Percentiles rank a stretch among this genome's conserved stretches.
Conservation (phyloP, 2,113 vertebrate genomes). For the Abramis brama region DNA sequence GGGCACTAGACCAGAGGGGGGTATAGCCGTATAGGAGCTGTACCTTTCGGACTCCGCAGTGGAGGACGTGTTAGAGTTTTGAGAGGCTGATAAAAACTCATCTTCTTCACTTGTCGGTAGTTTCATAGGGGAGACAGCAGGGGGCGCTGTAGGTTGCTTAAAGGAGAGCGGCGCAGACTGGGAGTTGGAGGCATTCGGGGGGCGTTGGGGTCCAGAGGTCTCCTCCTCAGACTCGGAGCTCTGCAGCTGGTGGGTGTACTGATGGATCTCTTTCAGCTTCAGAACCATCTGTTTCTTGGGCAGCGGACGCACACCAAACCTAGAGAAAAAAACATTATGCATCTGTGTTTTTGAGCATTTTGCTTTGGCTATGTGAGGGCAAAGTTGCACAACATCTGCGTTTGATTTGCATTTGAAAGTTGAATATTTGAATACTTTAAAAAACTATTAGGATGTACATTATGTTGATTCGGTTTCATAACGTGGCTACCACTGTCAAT, state of each 20-base stretch:
- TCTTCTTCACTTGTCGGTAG: conserved; percentile 53
- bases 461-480: background rate
- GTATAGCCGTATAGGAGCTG: background rate
- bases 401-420: background rate
- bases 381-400: background rate
- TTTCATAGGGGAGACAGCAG: conserved; percentile 41
- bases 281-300: conserved; percentile 94
- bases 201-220: conserved; percentile 37
- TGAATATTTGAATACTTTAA: background rate
- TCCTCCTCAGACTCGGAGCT: conserved; percentile 82
- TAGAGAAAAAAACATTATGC: conserved; percentile 55
- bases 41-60: conserved; percentile 79
- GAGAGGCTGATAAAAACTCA: conserved; percentile 72
- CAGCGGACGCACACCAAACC: conserved; percentile 91
- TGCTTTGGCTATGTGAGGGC: background rate
- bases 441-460: background rate
- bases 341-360: background rate
- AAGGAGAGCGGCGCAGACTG: conserved; percentile 52
- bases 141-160: conserved; percentile 64
- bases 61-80: conserved; percentile 79
- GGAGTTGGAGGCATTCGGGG: background rate
- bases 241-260: conserved; percentile 87
- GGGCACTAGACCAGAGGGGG: too few species aligned
- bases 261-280: conserved; percentile 96
- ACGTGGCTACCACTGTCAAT: background rate